Conservation (phyloP, 2,113 vertebrate species). For the Phycodurus eques region DNA sequence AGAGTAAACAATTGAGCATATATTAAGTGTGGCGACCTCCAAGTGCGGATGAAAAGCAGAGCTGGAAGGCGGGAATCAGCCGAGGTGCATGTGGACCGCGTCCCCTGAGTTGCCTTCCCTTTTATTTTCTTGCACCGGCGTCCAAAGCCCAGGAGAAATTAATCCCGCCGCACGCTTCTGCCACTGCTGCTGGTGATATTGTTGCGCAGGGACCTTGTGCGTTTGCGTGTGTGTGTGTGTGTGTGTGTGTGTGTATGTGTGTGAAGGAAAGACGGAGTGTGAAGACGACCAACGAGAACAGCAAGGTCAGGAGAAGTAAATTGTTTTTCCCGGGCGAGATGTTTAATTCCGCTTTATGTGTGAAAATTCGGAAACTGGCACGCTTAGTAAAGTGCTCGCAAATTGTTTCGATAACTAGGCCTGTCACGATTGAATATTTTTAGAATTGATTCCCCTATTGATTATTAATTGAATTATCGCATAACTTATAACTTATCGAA, state of each 20-base stretch:
- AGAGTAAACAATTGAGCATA: slow-evolving; percentile 55
- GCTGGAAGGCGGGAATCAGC: slow-evolving; percentile 45
- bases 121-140: slow-evolving; percentile 59
- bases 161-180: slow-evolving; percentile 50
- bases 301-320: slow-evolving; percentile 32
- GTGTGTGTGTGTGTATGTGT: slow-evolving; percentile 6
- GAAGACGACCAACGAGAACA: slow-evolving; percentile 25
- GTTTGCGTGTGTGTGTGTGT: slow-evolving; percentile 12
- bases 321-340: slow-evolving; percentile 38
- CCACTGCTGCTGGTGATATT: slow-evolving; percentile 13
- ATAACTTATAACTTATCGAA: too few relatives aligned
- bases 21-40: slow-evolving; percentile 23
- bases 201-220: background rate
- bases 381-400: slow-evolving; percentile 5
- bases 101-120: slow-evolving; percentile 53
- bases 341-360: slow-evolving; percentile 52
- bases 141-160: slow-evolving; percentile 75
- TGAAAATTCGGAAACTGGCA: slow-evolving; percentile 48
- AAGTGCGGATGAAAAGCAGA: slow-evolving; percentile 36
- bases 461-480: too few relatives aligned
- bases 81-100: slow-evolving; percentile 48
- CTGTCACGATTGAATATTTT: too few relatives aligned
- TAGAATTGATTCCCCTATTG: too few relatives aligned
- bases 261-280: slow-evolving; percentile 22
- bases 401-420: background rate